Base-by-base conservation (phyloP, 2,888 invertebrate genomes). In the Cheilosia soror region DNA sequence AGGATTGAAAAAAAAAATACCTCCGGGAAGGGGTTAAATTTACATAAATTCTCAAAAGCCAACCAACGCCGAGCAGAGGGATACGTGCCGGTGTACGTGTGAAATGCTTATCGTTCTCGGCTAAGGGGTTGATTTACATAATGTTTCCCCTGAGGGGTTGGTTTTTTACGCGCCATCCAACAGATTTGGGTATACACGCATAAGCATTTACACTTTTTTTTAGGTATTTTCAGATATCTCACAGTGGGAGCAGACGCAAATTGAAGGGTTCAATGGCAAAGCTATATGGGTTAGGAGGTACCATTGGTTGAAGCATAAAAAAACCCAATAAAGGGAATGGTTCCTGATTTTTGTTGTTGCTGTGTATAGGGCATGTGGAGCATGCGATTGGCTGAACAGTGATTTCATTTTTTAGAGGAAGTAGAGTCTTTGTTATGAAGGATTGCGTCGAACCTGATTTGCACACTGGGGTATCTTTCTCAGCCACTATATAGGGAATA, bases 101-200 rank as follows among this genome's bases (percentile, higher is more conserved):
- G 55, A 84, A 83, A 44, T 63, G 60, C 47, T 77, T 76, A 72
- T 63, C 77, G 53, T 55, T 27, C 7, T 51, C 11, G 4, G 51
- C 27, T 60, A 47, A 77, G 65, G 88, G 88, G 87, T 87, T 88
- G 86, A 87, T 87, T 88, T 88, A 88, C 86, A 88, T 88, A 88
- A 86, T 83, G 69, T 63, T 87, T 79, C 76, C 87, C 88, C 84
- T 84, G 86, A 87, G 88, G 87, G 88, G 87, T 77, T 84, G 87
- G 66, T 86, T 88, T 88, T 88, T 87, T 86, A 87, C 78, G 80
- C 78, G 79, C 77, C 73, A 83, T 85, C 65, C 15, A 71, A 53
- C 53, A 13, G 83, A 73, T 83, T 82, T 80, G 44, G 49, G n/a
- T 65, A 47, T 51, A 4, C 27, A 60, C 58, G 65, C 58, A 63